Conservation (phyloP, 2,888 invertebrate genomes). For the Timema podura region DNA sequence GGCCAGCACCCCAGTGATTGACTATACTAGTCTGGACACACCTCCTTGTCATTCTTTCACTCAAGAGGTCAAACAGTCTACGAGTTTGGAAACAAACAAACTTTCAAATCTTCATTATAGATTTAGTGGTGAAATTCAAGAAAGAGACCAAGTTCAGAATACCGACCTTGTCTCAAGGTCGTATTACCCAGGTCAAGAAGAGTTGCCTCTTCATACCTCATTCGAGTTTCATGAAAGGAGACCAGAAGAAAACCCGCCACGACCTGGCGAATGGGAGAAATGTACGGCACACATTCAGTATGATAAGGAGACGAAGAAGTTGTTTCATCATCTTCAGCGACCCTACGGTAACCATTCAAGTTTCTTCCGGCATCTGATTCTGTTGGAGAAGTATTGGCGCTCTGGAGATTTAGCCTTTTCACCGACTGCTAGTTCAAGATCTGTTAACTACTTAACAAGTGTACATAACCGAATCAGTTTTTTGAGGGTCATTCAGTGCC, state of each 20-base stretch:
- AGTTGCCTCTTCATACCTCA: constrained; percentile 70
- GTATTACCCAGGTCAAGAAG: constrained; percentile 74
- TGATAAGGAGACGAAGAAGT: constrained; percentile 71
- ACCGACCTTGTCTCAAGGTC: constrained; percentile 41
- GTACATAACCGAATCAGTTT: constrained; percentile 70
- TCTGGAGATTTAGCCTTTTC: constrained; percentile 56
- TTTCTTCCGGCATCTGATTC: constrained; percentile 73
- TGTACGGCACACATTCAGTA: constrained; percentile 75
- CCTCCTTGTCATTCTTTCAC: background rate
- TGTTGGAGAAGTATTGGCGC: constrained; percentile 79
- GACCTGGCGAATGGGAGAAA: constrained; percentile 67
- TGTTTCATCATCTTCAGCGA: constrained; percentile 79
- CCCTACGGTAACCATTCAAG: constrained; percentile 86
- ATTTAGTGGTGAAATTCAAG: background rate
- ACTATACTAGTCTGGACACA: constrained; percentile 26
- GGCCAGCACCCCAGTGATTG: constrained; percentile 25
- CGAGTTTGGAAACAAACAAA: constrained; percentile 3
- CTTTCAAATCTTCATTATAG: background rate
- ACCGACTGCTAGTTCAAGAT: constrained; percentile 67
- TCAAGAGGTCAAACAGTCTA: constrained; percentile 12
- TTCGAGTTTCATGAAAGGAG: constrained; percentile 57
- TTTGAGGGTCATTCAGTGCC: constrained; percentile 53
- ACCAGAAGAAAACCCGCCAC: background rate
- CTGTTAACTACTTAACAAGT: constrained; percentile 73
- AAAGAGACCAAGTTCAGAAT: constrained; percentile 16